Evolutionary conservation across 2,797 vertebrate genomes (phyloP).

Genomic region (Malurus splendens): DNA sequence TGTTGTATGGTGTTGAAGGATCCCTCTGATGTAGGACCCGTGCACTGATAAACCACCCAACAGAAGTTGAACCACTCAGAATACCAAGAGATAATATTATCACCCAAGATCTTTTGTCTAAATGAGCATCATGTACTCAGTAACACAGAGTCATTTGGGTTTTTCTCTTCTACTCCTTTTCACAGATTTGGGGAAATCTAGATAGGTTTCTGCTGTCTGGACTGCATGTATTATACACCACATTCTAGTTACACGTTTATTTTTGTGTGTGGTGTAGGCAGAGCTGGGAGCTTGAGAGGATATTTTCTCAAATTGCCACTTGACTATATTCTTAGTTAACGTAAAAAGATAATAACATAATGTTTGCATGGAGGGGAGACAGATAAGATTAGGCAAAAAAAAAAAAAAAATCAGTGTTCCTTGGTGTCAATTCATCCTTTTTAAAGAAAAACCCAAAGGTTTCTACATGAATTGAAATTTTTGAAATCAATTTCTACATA

Average conservation of each 20-base stretch:
- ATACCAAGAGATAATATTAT: not conserved
- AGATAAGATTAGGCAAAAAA: not conserved
- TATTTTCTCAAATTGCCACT: not conserved
- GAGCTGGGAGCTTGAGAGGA: not conserved
- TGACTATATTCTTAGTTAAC: not conserved
- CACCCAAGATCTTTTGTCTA: not conserved
- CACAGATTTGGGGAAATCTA: not conserved
- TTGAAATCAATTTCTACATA: not conserved
- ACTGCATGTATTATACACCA: not conserved
- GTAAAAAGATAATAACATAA: not conserved
- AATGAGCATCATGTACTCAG: not conserved
- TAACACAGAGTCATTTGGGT: not conserved
- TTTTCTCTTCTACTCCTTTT: not conserved
- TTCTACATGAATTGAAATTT: not conserved
- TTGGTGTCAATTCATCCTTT: not conserved
- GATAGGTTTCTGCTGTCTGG: not conserved
- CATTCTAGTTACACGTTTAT: slow-evolving; percentile 15
- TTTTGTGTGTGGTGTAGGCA: slow-evolving; percentile 5
- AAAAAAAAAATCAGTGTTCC: not conserved
- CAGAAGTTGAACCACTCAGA: not conserved
- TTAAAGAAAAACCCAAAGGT: not conserved
- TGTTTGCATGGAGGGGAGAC: not conserved
- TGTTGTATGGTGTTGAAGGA: not conserved
- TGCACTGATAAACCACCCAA: not conserved
- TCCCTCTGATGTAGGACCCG: not conserved